Base-by-base conservation (phyloP, 2,797 vertebrate species). In the Huso huso region DNA sequence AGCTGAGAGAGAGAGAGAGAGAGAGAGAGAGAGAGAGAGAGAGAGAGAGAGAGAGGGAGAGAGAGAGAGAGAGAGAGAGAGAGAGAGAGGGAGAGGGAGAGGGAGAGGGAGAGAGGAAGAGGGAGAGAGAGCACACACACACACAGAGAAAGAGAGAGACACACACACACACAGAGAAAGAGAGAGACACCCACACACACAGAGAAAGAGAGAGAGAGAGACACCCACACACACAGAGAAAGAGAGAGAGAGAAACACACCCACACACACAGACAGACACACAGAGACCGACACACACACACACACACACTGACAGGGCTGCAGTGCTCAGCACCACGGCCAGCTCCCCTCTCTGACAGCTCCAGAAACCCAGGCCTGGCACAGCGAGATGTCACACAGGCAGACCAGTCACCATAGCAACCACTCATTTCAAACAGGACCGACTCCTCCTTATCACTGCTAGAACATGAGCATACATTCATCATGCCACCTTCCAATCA, bases 311-410 rank as follows among this genome's bases (percentile, higher is more conserved):
- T 2, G 23, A 37, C 10, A 52, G 13, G 49, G 51, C 48, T 2
- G 72, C 71, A 73, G 6, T 4, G 51, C 64, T 7, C 7, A 61
- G 51, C 48, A 81, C 78, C 74, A 80, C 78, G 79, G 77, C 80
- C 72, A 79, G 78, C 74, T 37, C 23, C 23, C 23, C 23, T 3
- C 23, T 79, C 81, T 84, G 75, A 81, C 70, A 74, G 79, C 70
- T 63, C 75, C 70, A 37, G 23, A 37, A 1, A 77, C 69, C 60
- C 50, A 49, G 69, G 81, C 71, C 65, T 74, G 71, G 66, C 75
- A 78, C 79, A 85, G 82, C 77, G 76, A 80, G 74, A 72, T 82
- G 78, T 80, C 80, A 79, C 68, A 49, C 74, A 66, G 68, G 64
- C 70, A 69, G 10, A 49, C 70, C 59, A 49, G 70, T 78, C 78